Percentiles rank a stretch among this genome's conserved stretches.
These are phyloP conservation scores for Nematolebias whitei DNA, from an alignment of 2,113 vertebrate species.

Conservation along the genomic window DNA sequence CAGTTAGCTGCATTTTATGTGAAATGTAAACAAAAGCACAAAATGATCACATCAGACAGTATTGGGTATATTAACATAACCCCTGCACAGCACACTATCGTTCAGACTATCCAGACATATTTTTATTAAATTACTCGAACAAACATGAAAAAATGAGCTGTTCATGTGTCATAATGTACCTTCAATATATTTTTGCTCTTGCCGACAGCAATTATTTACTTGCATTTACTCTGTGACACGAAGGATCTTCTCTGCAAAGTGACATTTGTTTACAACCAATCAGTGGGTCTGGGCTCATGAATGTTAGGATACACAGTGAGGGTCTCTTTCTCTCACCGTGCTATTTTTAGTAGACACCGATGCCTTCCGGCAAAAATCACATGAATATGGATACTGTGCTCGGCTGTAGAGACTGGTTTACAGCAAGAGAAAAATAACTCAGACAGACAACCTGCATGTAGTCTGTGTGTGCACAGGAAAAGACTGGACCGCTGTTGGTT, in stretches of 20 bases:
- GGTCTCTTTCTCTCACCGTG: slow-evolving; percentile 76
- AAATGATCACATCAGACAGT: background rate
- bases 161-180: slow-evolving; percentile 12
- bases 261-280: slow-evolving; percentile 73
- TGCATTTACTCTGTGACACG: slow-evolving; percentile 51
- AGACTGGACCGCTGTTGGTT: slow-evolving; percentile 30
- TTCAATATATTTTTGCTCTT: slow-evolving; percentile 38
- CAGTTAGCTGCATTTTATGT: background rate
- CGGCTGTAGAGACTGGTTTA: slow-evolving; percentile 73
- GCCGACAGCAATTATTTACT: slow-evolving; percentile 57
- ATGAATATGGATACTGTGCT: slow-evolving; percentile 84
- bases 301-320: slow-evolving; percentile 72
- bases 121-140: slow-evolving; percentile 10
- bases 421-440: slow-evolving; percentile 71
- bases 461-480: slow-evolving; percentile 55
- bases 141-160: slow-evolving; percentile 12
- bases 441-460: slow-evolving; percentile 71
- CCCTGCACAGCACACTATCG: background rate
- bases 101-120: background rate
- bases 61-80: background rate
- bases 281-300: slow-evolving; percentile 55
- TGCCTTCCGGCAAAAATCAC: slow-evolving; percentile 81
- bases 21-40: background rate
- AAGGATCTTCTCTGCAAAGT: slow-evolving; percentile 48
- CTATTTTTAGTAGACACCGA: slow-evolving; percentile 84